Evolutionary conservation across 2,113 vertebrate species (phyloP), one percentile per base, ranked within the genome.

Genomic region (Maccullochella peelii): DNA sequence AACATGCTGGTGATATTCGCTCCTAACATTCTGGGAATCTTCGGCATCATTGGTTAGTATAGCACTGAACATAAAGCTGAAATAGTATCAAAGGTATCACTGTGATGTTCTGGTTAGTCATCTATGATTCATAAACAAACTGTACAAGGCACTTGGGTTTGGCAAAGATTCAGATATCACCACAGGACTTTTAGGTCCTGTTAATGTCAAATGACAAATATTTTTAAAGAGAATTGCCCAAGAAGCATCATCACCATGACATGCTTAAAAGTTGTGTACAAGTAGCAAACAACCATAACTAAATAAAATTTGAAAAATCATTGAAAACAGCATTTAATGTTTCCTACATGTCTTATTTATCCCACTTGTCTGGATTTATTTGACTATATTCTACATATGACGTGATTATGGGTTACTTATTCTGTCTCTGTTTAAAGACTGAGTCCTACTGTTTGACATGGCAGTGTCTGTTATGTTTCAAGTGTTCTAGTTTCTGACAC

Each of bases 1-100:
- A 98, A 98, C 92, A 93, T 99, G 74, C 93, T 99, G 59, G 98
- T 99, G 89, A 99, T 99, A 91, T 99, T 99, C 0, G 98, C 98
- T 42, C 98, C 98, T 6, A 98, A 97, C 88, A 99, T 99, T 90
- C 94, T 99, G 0, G 98, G 97, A 86, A 99, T 99, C 94, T 99
- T 99, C 0, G 98, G 98, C 84, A 62, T 99, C 87, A 99, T 99
- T 0, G 98, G 98, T 99, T 75, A 92, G 97, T 94, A 84, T 6
- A 67, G 8, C 38, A 23, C 40, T 33, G 8, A 20, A 55, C 1
- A 23, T 33, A 40, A 38, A 70, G 0, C 14, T 80, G 23, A 16
- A 70, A 33, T 30, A 15, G 0, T 47, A 21, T 73, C 11, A 44
- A 42, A 83, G 36, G 40, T 21, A 73, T 59, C 40, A 1, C 2